A percentile compares a stretch with the other conserved stretches of the same genome.
Evolutionary conservation across 2,888 invertebrate species (phyloP).

Genomic region (Sminthurinus aureus): DNA sequence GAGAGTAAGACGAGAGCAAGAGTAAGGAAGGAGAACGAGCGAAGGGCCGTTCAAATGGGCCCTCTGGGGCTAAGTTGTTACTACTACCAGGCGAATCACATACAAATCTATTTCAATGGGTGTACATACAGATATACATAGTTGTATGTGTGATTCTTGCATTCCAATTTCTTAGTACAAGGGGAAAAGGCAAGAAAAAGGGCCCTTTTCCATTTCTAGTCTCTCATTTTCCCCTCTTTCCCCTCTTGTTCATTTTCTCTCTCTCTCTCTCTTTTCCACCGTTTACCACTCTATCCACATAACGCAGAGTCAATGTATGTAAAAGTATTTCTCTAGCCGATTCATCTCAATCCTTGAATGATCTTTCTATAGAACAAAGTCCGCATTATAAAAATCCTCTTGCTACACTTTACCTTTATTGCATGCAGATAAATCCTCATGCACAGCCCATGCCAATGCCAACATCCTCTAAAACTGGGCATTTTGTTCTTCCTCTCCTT

Average conservation of each 20-base stretch:
- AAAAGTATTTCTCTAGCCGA: constrained; percentile 38
- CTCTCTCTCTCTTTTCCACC: not conserved
- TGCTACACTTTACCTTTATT: constrained; percentile 21
- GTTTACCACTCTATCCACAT: constrained; percentile 7
- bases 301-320: not conserved
- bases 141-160: not conserved
- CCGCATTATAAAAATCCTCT: constrained; percentile 38
- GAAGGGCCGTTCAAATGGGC: constrained; percentile 55
- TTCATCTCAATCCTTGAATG: constrained; percentile 42
- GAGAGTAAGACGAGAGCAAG: constrained; percentile 41
- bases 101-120: constrained; percentile 2
- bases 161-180: not conserved
- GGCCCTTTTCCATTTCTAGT: constrained; percentile 8
- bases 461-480: constrained; percentile 7
- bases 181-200: not conserved
- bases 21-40: constrained; percentile 31
- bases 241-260: not conserved
- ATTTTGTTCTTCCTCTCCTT: constrained; percentile 10
- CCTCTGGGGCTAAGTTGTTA: constrained; percentile 55
- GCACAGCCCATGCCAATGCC: not conserved
- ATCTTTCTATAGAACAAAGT: constrained; percentile 41
- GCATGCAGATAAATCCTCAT: constrained; percentile 22
- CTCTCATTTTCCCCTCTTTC: not conserved
- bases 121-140: not conserved
- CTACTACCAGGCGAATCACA: constrained; percentile 46